phyloP scores from a whole-genome alignment of 1,140 invertebrate genomes.

The Leptopilina clavipes region DNA sequence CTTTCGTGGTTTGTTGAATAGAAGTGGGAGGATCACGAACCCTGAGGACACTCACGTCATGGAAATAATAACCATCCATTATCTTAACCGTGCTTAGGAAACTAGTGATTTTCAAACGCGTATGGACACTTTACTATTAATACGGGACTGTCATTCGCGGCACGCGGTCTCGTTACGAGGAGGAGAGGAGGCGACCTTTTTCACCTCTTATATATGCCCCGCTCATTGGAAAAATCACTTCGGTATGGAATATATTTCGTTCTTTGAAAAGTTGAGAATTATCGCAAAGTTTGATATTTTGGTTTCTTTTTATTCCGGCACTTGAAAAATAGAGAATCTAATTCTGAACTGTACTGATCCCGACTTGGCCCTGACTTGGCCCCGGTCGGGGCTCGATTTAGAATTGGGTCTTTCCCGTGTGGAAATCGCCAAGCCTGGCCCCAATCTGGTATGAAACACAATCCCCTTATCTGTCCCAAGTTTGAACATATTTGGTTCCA shows the following conservation, averaged over 20 bases:
- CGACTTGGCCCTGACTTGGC: too few relatives aligned
- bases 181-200: slow-evolving; percentile 22
- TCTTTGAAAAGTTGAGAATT: too few relatives aligned
- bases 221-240: not conserved
- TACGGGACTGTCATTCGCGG: slow-evolving; percentile 50
- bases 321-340: too few relatives aligned
- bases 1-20: slow-evolving; percentile 7
- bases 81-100: slow-evolving; percentile 50
- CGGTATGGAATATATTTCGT: slow-evolving; percentile 46
- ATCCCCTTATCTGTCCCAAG: too few relatives aligned
- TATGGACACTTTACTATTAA: slow-evolving; percentile 53
- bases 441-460: too few relatives aligned
- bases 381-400: too few relatives aligned
- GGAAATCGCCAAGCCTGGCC: too few relatives aligned
- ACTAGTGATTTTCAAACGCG: slow-evolving; percentile 51
- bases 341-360: too few relatives aligned
- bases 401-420: too few relatives aligned
- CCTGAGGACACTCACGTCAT: slow-evolving; percentile 53
- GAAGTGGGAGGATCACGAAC: slow-evolving; percentile 55
- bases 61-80: slow-evolving; percentile 62
- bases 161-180: slow-evolving; percentile 51
- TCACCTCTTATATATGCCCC: not conserved
- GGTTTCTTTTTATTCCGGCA: too few relatives aligned
- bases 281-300: too few relatives aligned
- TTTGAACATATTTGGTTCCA: too few relatives aligned